phyloP scores from a whole-genome alignment of 2,888 invertebrate genomes.

The Odiellus spinosus region DNA sequence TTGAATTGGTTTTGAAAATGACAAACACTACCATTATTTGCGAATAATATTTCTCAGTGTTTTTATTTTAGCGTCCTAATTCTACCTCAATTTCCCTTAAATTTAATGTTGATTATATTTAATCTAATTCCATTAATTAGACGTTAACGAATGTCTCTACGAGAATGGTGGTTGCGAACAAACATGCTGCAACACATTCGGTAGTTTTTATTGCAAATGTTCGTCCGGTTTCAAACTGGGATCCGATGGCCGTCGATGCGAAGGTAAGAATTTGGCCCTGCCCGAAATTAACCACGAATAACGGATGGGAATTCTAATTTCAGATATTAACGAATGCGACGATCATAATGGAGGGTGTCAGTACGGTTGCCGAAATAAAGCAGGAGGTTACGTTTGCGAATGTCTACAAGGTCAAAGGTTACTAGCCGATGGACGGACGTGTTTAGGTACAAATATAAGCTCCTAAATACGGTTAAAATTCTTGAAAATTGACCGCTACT shows the following conservation, averaged over 20 bases:
- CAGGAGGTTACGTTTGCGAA: constrained; percentile 32
- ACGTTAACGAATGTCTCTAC: constrained; percentile 12
- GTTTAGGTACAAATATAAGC: constrained; percentile 9
- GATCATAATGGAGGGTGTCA: constrained; percentile 28
- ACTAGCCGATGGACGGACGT: constrained; percentile 21
- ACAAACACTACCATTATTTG: too few species aligned
- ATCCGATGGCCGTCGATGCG: constrained; percentile 24
- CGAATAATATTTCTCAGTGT: too few species aligned
- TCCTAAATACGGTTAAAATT: too few species aligned
- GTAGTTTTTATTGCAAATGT: constrained; percentile 21
- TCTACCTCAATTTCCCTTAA: too few species aligned
- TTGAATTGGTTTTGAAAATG: too few species aligned
- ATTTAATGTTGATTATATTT: too few species aligned
- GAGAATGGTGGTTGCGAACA: constrained; percentile 17
- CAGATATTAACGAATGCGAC: constrained; percentile 26
- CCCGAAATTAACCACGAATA: too few species aligned
- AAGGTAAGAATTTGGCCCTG: constrained; percentile 20
- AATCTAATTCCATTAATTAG: constrained; percentile 2
- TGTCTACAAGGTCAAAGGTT: constrained; percentile 31
- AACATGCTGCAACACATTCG: constrained; percentile 13
- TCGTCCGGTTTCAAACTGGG: constrained; percentile 26
- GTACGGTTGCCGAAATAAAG: constrained; percentile 28
- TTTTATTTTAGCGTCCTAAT: too few species aligned
- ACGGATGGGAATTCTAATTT: too few species aligned
- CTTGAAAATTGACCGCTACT: too few species aligned